Evolutionary conservation across 2,888 invertebrate species (phyloP), one percentile per base, ranked within the genome.

Genomic region (Cantharis lateralis): DNA sequence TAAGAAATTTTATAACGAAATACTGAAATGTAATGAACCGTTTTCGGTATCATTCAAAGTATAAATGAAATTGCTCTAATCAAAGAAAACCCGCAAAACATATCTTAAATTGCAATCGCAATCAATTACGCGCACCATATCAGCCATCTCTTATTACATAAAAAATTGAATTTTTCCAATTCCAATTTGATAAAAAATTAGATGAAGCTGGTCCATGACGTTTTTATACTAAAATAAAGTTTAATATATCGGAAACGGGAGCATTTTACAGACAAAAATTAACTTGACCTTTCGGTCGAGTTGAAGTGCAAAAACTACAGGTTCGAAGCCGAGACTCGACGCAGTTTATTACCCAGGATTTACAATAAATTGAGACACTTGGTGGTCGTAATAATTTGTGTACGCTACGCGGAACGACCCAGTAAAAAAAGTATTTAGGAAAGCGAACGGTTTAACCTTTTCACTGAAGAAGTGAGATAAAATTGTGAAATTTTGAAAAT

Each of bases 91-190:
- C 48, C 24, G 48, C 62, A 70, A 70, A 70, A 48, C 48, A 62
- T 70, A 48, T 20, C 70, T 48, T 61, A 70, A 70, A 61, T 70
- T 70, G 70, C 28, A 28, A 70, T 18, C 32, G 70, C 18, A 70
- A 61, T 70, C 61, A 62, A 70, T 70, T 61, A 70, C 62, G 70
- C 20, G 48, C 32, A 15, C 24, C 64, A 66, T 66, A 66, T 20
- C 18, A 66, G 15, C 64, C 64, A 66, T 48, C 48, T 48, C n/a
- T 48, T 48, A 48, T 48, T 48, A 48, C 48, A 48, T 48, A 48
- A 48, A 48, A 48, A 48, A 48, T 48, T 48, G 48, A 48, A 48
- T 48, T 48, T 7, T 48, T 48, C n/a, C 48, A 48, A 48, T 48
- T 48, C 48, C 48, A 48, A 48, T 48, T 48, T 48, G 7, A 13